phyloP scores from a whole-genome alignment of 2,113 vertebrate genomes.

The Copsychus sechellarum region DNA sequence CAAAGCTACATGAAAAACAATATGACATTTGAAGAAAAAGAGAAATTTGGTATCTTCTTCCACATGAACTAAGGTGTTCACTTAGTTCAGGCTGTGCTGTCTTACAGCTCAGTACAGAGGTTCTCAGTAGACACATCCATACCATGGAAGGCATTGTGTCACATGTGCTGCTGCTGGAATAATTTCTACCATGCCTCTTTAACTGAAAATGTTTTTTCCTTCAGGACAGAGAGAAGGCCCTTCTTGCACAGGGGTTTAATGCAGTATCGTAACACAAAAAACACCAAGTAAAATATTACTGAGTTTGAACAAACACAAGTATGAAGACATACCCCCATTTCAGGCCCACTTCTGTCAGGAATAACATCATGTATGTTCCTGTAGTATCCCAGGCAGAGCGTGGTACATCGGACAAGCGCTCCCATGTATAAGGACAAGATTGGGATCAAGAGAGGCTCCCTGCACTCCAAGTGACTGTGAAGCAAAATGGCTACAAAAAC shows the following conservation, averaged over 20 bases:
- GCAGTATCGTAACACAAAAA: not conserved
- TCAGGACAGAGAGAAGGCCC: not conserved
- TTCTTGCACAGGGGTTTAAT: not conserved
- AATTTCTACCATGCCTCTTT: not conserved
- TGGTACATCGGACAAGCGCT: constrained; percentile 91
- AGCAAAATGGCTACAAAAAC: constrained; percentile 96
- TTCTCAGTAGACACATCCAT: not conserved
- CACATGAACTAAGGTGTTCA: not conserved
- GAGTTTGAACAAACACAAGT: not conserved
- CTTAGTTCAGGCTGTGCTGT: not conserved
- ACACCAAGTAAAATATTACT: fast-evolving
- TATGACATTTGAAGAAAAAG: not conserved
- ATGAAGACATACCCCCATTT: constrained; percentile 84
- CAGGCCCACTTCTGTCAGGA: constrained; percentile 88
- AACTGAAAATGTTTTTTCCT: not conserved
- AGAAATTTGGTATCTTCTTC: not conserved
- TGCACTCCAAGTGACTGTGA: constrained; percentile 93
- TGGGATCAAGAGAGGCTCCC: constrained; percentile 93
- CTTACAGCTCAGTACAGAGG: not conserved
- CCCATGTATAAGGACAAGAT: constrained; percentile 98
- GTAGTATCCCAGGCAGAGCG: constrained; percentile 93
- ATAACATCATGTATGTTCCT: constrained; percentile 92
- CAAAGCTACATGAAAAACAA: not conserved
- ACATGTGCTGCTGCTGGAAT: not conserved
- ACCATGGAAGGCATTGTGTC: not conserved